A percentile compares a stretch with the other conserved stretches of the same genome.
phyloP scores from a whole-genome alignment of 92 coral and sea anemone species.

The Hydrozoanthus gracilis region DNA sequence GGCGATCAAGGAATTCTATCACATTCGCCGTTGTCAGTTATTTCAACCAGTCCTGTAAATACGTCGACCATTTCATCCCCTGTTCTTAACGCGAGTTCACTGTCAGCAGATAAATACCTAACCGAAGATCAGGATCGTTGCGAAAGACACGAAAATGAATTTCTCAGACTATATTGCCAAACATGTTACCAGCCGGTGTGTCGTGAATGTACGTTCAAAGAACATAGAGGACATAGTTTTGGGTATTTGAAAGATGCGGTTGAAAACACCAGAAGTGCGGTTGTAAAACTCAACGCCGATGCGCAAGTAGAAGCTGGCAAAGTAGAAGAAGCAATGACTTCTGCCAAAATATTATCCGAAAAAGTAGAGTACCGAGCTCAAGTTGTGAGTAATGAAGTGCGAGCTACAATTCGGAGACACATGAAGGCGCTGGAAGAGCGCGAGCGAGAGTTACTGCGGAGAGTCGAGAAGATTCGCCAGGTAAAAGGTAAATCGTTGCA shows the following conservation, averaged over 20 bases:
- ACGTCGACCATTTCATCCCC: slow-evolving; percentile 54
- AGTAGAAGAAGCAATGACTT: slow-evolving; percentile 84
- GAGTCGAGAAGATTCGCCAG: slow-evolving; percentile 98
- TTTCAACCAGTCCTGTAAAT: slow-evolving; percentile 45
- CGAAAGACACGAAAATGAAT: slow-evolving; percentile 87
- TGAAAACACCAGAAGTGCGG: slow-evolving; percentile 81
- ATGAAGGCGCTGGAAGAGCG: slow-evolving; percentile 95
- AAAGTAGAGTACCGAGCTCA: slow-evolving; percentile 92
- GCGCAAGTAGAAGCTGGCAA: slow-evolving; percentile 80
- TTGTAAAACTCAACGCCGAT: slow-evolving; percentile 84
- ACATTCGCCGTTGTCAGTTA: slow-evolving; percentile 32
- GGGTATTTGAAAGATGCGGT: slow-evolving; percentile 90
- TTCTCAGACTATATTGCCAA: slow-evolving; percentile 88
- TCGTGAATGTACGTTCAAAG: slow-evolving; percentile 85
- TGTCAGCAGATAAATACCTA: slow-evolving; percentile 56
- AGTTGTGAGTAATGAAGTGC: slow-evolving; percentile 81
- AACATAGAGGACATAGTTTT: slow-evolving; percentile 93
- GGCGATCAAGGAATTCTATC: slow-evolving; percentile 45
- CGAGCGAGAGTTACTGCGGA: slow-evolving; percentile 93
- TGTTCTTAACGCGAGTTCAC: slow-evolving; percentile 55
- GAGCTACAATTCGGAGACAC: slow-evolving; percentile 90
- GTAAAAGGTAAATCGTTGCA: slow-evolving; percentile 96
- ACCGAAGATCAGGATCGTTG: slow-evolving; percentile 79
- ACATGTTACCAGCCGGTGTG: slow-evolving; percentile 95
- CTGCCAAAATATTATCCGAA: slow-evolving; percentile 79